Evolutionary conservation across 92 coral and sea anemone genomes (phyloP).

Genomic region (Zoanthus gigantus): DNA sequence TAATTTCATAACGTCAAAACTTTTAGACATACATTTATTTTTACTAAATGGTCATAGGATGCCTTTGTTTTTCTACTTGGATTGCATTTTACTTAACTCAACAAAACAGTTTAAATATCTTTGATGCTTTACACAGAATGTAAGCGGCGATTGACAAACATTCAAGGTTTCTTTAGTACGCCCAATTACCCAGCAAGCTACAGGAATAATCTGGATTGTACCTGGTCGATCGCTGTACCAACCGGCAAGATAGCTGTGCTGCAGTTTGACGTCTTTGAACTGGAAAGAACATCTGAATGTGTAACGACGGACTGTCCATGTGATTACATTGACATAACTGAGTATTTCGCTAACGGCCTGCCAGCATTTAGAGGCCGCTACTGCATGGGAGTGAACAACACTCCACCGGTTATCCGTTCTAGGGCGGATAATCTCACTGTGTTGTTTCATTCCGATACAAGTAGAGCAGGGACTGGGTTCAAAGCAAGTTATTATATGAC

Average conservation of each 20-base stretch:
- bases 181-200: slow-evolving; percentile 20
- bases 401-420: slow-evolving; percentile 35
- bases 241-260: slow-evolving; percentile 10
- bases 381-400: slow-evolving; percentile 35
- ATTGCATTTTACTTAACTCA: too few species aligned
- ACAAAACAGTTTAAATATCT: not conserved
- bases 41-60: too few species aligned
- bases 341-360: slow-evolving; percentile 17
- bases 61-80: too few species aligned
- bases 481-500: slow-evolving; percentile 17
- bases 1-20: too few species aligned
- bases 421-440: slow-evolving; percentile 13
- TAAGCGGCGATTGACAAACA: not conserved
- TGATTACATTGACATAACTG: slow-evolving; percentile 27
- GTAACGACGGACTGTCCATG: slow-evolving; percentile 21
- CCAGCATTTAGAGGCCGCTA: slow-evolving; percentile 26
- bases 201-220: slow-evolving; percentile 19
- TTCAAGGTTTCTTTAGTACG: not conserved
- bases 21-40: too few species aligned
- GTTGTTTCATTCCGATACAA: slow-evolving; percentile 38
- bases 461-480: slow-evolving; percentile 12
- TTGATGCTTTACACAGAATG: not conserved
- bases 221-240: slow-evolving; percentile 29
- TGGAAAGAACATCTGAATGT: slow-evolving; percentile 5
- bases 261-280: slow-evolving; percentile 33